These are phyloP conservation scores for Tragelaphus oryx DNA, from an alignment of 2,797 vertebrate genomes.

Conservation along the genomic window DNA sequence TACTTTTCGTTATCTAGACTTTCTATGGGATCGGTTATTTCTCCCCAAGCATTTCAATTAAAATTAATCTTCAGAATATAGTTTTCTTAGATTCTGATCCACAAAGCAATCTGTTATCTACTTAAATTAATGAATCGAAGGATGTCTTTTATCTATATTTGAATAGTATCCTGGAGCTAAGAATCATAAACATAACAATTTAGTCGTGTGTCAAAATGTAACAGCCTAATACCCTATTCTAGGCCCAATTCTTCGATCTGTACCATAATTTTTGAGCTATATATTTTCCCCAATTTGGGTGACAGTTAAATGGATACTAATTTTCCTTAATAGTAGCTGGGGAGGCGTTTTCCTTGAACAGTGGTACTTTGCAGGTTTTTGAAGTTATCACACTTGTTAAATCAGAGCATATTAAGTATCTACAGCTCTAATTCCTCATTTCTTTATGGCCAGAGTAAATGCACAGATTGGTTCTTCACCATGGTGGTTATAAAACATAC, in stretches of 20 bases:
- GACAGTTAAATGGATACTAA: conserved; percentile 74
- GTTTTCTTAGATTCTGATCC: conserved; percentile 64
- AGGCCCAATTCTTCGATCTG: conserved; percentile 10
- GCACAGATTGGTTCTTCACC: conserved; percentile 20
- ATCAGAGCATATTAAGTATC: conserved; percentile 35
- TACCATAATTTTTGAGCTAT: conserved; percentile 61
- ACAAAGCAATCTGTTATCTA: conserved; percentile 59
- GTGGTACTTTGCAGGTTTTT: conserved; percentile 65
- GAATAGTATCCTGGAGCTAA: conserved; percentile 67
- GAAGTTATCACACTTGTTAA: conserved; percentile 66
- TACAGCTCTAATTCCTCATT: conserved; percentile 35
- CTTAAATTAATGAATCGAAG: conserved; percentile 66
- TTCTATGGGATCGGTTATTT: neutral
- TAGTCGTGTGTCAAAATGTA: conserved; percentile 72
- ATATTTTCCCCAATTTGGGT: conserved; percentile 70
- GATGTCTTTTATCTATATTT: conserved; percentile 67
- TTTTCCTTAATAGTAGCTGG: conserved; percentile 65
- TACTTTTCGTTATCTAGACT: neutral
- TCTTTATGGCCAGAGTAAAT: conserved; percentile 39
- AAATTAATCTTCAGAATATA: conserved; percentile 68
- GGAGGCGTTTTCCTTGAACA: conserved; percentile 51
- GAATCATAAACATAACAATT: conserved; percentile 69
- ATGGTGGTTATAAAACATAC: conserved; percentile 53
- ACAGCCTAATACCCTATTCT: conserved; percentile 45
- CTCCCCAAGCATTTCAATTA: conserved; percentile 54